phyloP scores from a whole-genome alignment of 2,797 vertebrate species.

The Buphagus erythrorhynchus region DNA sequence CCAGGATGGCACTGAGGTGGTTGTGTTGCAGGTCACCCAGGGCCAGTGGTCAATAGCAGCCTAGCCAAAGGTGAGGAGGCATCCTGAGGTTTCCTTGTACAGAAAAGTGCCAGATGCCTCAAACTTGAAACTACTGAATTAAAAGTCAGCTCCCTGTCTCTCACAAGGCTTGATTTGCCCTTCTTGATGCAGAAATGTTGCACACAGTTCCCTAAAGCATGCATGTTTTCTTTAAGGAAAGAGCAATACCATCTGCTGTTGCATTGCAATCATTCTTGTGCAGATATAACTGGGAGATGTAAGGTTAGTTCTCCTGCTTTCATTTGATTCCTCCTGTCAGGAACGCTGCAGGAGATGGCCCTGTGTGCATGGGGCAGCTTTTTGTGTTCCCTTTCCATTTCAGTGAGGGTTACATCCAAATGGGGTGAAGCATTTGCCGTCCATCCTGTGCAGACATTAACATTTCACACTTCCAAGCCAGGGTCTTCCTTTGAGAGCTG shows the following conservation, averaged over 20 bases:
- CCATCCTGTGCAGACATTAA: neutral
- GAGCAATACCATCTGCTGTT: neutral
- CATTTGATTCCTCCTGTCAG: neutral
- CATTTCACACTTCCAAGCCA: neutral
- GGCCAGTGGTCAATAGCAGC: accelerated
- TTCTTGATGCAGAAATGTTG: neutral
- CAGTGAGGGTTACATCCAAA: neutral
- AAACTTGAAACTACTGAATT: neutral
- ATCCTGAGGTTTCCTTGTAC: neutral
- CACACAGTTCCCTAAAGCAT: neutral
- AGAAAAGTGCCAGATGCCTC: neutral
- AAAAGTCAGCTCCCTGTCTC: neutral
- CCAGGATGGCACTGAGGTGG: neutral
- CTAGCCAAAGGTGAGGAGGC: neutral
- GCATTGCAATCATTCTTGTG: neutral
- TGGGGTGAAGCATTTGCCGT: neutral
- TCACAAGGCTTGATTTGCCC: neutral
- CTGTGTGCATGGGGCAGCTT: neutral
- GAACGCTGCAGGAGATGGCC: neutral
- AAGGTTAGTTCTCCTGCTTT: neutral
- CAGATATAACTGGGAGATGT: neutral
- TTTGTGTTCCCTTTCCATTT: neutral
- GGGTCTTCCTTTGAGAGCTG: neutral
- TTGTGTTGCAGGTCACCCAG: neutral
- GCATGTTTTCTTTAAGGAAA: neutral